Evolutionary conservation across 2,888 invertebrate genomes (phyloP).

Genomic region (Yponomeuta evonymella): DNA sequence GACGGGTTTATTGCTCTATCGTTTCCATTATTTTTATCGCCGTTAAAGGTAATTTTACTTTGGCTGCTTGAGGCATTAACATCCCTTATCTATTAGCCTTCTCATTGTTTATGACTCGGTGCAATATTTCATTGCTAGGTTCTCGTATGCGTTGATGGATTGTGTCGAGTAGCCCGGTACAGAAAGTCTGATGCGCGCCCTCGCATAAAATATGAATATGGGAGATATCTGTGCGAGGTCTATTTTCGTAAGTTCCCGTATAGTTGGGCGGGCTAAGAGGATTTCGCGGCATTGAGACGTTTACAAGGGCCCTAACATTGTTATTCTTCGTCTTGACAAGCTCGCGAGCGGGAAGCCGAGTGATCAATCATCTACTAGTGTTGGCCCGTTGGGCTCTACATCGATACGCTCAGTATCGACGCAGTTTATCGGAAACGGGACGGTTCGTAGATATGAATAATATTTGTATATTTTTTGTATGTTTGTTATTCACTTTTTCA

Average conservation of each 20-base stretch:
- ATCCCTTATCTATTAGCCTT: slow-evolving; percentile 12
- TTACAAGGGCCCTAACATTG: slow-evolving; percentile 69
- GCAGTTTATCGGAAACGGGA: background rate
- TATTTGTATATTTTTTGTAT: no score
- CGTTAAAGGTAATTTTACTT: slow-evolving; percentile 4
- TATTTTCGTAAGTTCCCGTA: slow-evolving; percentile 30
- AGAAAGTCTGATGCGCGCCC: background rate
- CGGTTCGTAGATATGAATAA: no score
- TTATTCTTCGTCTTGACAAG: slow-evolving; percentile 70
- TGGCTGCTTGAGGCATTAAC: slow-evolving; percentile 1
- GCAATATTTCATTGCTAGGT: background rate
- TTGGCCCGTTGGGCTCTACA: slow-evolving; percentile 28
- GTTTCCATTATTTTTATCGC: slow-evolving; percentile 20
- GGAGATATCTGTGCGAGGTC: slow-evolving; percentile 24
- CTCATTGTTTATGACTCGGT: slow-evolving; percentile 14
- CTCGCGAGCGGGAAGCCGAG: slow-evolving; percentile 46
- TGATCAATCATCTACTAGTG: slow-evolving; percentile 66
- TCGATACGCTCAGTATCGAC: slow-evolving; percentile 27
- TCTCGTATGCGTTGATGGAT: background rate
- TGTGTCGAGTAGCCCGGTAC: no score
- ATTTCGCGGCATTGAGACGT: slow-evolving; percentile 60
- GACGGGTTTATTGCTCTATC: slow-evolving; percentile 36
- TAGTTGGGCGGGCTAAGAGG: slow-evolving; percentile 46
- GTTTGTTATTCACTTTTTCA: no score
- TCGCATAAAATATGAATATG: slow-evolving; percentile 29